A percentile compares a stretch with the other conserved stretches of the same genome.
Evolutionary conservation across 2,888 invertebrate genomes (phyloP).

Genomic region (Belgica antarctica): DNA sequence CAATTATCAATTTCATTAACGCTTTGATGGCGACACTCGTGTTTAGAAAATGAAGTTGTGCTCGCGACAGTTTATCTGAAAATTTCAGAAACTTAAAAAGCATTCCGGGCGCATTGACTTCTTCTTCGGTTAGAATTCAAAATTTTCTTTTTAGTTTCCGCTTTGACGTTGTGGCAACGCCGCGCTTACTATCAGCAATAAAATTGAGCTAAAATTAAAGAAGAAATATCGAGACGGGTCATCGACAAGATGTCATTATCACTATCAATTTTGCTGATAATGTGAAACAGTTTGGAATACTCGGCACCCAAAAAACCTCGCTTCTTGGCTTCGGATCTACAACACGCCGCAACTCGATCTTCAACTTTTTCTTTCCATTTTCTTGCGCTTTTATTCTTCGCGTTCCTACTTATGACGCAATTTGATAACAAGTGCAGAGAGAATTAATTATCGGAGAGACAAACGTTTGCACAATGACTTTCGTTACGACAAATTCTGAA

Average conservation of each 20-base stretch:
- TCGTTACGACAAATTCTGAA: constrained; percentile 22
- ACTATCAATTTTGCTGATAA: constrained; percentile 40
- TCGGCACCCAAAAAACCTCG: neutral
- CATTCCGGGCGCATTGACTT: neutral
- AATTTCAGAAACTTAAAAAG: neutral
- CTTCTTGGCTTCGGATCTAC: neutral
- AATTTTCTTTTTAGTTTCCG: constrained; percentile 3
- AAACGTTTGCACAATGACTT: neutral
- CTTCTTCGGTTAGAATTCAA: neutral
- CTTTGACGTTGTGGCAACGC: constrained; percentile 30
- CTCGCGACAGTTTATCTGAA: neutral
- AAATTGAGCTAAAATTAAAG: constrained; percentile 37
- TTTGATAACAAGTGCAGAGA: constrained; percentile 11
- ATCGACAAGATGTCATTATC: constrained; percentile 39
- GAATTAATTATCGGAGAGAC: neutral
- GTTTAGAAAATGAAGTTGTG: neutral
- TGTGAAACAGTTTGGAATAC: constrained; percentile 28
- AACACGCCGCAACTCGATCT: neutral
- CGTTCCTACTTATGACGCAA: neutral
- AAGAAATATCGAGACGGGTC: constrained; percentile 29
- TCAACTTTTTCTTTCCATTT: neutral
- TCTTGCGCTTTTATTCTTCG: neutral
- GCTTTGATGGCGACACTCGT: no score
- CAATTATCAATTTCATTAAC: neutral
- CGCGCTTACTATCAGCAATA: neutral